A percentile compares a stretch with the other conserved stretches of the same genome.
Evolutionary conservation across 1,140 invertebrate species (phyloP).

Genomic region (Watersipora subatra): DNA sequence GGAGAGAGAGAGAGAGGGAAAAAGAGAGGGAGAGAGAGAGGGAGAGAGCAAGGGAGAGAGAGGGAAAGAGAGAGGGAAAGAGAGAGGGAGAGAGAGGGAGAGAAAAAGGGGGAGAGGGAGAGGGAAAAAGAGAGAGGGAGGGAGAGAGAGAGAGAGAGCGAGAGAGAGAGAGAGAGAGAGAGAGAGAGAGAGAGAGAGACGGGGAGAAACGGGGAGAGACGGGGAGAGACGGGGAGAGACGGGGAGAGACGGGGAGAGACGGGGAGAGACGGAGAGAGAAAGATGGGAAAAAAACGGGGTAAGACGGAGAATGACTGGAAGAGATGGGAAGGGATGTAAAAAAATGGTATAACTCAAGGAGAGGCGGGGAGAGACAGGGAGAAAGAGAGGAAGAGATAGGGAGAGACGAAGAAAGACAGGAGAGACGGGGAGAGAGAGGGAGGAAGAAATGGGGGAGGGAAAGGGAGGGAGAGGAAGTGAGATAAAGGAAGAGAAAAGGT

Average conservation of each 20-base stretch:
- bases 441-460: too few species aligned
- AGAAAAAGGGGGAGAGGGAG: background rate
- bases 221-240: too few species aligned
- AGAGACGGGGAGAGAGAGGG: background rate
- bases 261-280: too few species aligned
- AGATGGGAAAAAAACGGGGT: background rate
- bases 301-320: constrained; percentile 62
- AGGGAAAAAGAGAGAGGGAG: background rate
- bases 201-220: too few species aligned
- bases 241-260: too few species aligned
- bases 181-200: background rate
- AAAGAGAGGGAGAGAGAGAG: background rate
- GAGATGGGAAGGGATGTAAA: constrained; percentile 6
- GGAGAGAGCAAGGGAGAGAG: too few species aligned
- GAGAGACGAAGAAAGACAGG: background rate
- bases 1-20: background rate
- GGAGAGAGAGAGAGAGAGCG: background rate
- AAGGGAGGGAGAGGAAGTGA: too few species aligned
- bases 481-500: background rate
- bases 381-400: background rate
- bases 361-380: too few species aligned
- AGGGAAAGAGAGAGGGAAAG: background rate
- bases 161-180: background rate
- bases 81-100: constrained; percentile 46
- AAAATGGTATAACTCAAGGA: background rate